Base-by-base conservation (phyloP, 2,113 vertebrate species). In the Lepisosteus oculatus region DNA sequence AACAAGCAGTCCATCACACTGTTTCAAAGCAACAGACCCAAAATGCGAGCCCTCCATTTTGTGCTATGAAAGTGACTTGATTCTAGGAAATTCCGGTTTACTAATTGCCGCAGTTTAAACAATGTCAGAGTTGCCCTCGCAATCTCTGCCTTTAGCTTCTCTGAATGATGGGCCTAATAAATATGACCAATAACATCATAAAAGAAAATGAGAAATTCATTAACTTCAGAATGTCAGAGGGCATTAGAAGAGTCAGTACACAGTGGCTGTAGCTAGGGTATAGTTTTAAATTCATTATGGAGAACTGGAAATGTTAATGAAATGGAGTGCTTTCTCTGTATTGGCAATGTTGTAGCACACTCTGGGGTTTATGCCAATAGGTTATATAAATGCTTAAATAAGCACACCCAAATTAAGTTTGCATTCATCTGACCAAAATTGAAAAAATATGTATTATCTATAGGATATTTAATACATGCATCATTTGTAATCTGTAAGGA, bases 151-250 rank as follows among this genome's bases (percentile, higher is more conserved):
- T 45, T 47, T 77, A 66, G 74, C 74, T 82, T 76, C 81, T 74
- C 70, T 73, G 76, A 75, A 72, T 79, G 79, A 73, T 65, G 73
- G 77, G 79, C 82, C 51, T 80, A 87, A 29, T 88, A 83, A 83
- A 59, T 57, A 75, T 74, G 73, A 44, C 74, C 77, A 81, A 80
- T 87, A 81, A 71, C 82, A 70, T 64, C 74, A 68, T 5, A 6
- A 43, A 72, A 44, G 41, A 43, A 54, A 13, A 44, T 43, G 80
- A 43, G 80, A 43, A 56, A 63, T 69, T 69, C 29, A 54, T 55
- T 67, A 55, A 54, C 55, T 74, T 67, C 41, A 3, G 69, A 69
- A 76, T 72, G 72, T 72, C 70, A 79, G 78, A 81, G 74, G 79
- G 70, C 76, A 77, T 74, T 79, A 62, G 7, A 3, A 29, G 45